Evolutionary conservation across 2,113 vertebrate species (phyloP).

Genomic region (Cariama cristata): DNA sequence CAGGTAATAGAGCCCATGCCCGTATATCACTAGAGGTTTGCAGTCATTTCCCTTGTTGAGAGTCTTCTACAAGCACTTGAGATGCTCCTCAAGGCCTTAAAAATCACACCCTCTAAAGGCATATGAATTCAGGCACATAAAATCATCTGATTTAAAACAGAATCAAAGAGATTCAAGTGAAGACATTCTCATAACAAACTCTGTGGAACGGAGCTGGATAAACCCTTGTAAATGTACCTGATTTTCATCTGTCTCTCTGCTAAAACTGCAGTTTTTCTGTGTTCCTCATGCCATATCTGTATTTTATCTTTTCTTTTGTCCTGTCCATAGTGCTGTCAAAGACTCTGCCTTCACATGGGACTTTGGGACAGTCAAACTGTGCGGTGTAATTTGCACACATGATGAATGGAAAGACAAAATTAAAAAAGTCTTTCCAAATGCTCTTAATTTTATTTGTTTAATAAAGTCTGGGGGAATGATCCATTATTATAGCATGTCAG

Average conservation of each 20-base stretch:
- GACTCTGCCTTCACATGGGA: neutral
- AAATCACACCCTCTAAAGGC: neutral
- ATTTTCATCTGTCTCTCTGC: slow-evolving; percentile 10
- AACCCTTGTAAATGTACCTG: neutral
- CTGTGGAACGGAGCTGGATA: neutral
- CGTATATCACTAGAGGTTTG: neutral
- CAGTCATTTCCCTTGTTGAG: neutral
- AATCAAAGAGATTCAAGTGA: neutral
- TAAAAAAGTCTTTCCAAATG: neutral
- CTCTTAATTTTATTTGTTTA: neutral
- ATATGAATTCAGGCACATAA: neutral
- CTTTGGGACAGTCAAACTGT: neutral
- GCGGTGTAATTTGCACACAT: neutral
- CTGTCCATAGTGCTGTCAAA: slow-evolving; percentile 15
- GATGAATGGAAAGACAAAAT: neutral
- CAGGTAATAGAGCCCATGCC: neutral
- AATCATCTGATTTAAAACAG: neutral
- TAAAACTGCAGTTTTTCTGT: neutral
- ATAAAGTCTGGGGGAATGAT: neutral
- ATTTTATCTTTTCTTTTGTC: slow-evolving; percentile 1
- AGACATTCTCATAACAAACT: neutral
- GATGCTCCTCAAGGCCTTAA: neutral
- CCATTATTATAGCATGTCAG: neutral
- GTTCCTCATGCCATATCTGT: neutral
- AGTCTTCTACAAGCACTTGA: neutral